Conservation (phyloP, 2,113 vertebrate genomes). For the Eudorcas thomsonii region DNA sequence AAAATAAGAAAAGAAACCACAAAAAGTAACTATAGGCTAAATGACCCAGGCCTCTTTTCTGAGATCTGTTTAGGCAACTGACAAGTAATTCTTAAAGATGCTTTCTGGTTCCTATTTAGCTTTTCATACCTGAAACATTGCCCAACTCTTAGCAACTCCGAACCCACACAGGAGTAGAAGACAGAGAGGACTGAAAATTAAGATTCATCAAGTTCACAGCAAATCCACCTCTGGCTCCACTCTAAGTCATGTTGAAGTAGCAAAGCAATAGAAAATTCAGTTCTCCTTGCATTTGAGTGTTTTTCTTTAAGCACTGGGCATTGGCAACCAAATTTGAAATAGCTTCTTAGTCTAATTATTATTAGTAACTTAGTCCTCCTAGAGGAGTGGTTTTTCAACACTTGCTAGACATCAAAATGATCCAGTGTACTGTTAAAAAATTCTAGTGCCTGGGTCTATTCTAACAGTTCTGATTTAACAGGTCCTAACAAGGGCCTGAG, state of each 20-base stretch:
- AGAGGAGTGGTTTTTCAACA: not conserved
- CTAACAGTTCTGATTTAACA: not conserved
- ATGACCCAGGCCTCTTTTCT: not conserved
- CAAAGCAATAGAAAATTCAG: not conserved
- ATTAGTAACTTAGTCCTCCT: not conserved
- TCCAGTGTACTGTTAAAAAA: not conserved
- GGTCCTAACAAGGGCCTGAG: not conserved
- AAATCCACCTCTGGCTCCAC: not conserved
- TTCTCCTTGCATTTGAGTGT: not conserved
- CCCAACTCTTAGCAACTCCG: not conserved
- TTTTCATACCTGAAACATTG: not conserved
- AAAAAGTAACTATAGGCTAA: not conserved
- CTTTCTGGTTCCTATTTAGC: not conserved
- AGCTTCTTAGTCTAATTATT: not conserved
- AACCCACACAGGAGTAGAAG: not conserved
- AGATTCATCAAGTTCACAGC: not conserved
- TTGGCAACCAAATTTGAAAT: not conserved
- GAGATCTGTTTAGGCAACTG: not conserved
- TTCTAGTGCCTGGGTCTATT: not conserved
- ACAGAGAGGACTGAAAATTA: not conserved
- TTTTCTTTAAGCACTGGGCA: not conserved
- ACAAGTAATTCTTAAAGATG: not conserved
- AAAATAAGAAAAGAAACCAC: not conserved
- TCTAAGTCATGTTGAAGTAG: not conserved
- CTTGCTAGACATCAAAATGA: not conserved